Conservation (phyloP, 2,113 vertebrate genomes). For the Microtus ochrogaster region DNA sequence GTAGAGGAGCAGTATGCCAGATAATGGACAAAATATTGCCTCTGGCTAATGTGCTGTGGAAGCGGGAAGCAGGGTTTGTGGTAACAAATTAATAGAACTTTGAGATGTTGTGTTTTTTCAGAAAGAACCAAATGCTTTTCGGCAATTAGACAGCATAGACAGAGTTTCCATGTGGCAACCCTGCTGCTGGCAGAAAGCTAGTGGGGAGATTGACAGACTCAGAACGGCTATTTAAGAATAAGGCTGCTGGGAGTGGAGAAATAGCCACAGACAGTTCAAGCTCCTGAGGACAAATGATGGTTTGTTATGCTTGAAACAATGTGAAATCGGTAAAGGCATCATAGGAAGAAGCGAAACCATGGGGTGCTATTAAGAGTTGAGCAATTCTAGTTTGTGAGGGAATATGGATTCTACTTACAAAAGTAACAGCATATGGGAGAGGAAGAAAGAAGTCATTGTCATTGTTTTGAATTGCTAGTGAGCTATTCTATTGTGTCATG, state of each 20-base stretch:
- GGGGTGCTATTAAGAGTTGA: conserved; percentile 77
- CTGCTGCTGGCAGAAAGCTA: conserved; percentile 36
- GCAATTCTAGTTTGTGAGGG: conserved; percentile 67
- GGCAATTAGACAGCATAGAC: conserved; percentile 44
- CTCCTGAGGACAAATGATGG: conserved; percentile 65
- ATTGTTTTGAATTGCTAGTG: conserved; percentile 76
- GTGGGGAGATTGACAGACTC: conserved; percentile 61
- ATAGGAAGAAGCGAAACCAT: conserved; percentile 50
- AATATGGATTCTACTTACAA: conserved; percentile 75
- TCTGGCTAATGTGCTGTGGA: conserved; percentile 24
- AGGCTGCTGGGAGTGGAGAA: conserved; percentile 53
- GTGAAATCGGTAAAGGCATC: conserved; percentile 63
- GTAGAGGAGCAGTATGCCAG: neutral
- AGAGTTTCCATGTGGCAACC: conserved; percentile 14
- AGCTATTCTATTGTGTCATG: conserved; percentile 69
- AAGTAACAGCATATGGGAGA: conserved; percentile 71
- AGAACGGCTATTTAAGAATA: conserved; percentile 49
- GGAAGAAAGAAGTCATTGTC: conserved; percentile 72
- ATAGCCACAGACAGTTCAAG: conserved; percentile 68
- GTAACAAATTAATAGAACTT: conserved; percentile 51
- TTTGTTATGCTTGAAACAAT: conserved; percentile 72
- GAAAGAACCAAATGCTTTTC: conserved; percentile 50
- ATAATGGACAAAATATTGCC: conserved; percentile 54
- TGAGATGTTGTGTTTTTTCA: conserved; percentile 49
- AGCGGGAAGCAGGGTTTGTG: neutral